Percentiles rank a stretch among this genome's conserved stretches.
phyloP scores from a whole-genome alignment of 2,888 invertebrate genomes.

The Euplagia quadripunctaria region DNA sequence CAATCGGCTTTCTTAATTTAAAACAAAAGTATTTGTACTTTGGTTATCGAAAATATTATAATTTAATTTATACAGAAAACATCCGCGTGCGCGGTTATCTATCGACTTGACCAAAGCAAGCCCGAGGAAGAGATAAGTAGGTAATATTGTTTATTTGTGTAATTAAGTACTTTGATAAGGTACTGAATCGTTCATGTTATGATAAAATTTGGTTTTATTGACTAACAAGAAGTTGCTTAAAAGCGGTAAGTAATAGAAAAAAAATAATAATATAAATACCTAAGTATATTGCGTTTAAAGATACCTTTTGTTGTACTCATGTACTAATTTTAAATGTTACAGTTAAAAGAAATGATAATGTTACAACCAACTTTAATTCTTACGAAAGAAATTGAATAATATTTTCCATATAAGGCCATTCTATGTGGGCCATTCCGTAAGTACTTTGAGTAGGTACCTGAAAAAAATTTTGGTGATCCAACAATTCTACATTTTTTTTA shows the following conservation, averaged over 20 bases:
- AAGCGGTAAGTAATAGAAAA: background rate
- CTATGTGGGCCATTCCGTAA: too few relatives aligned
- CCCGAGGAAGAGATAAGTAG: conserved; percentile 45
- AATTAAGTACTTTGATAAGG: conserved; percentile 41
- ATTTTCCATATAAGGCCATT: too few relatives aligned
- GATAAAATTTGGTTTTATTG: conserved; percentile 13
- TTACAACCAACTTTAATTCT: too few relatives aligned
- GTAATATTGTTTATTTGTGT: conserved; percentile 46
- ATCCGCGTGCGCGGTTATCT: conserved; percentile 48
- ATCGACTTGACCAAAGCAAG: conserved; percentile 36
- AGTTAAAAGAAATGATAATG: too few relatives aligned
- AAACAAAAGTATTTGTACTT: background rate
- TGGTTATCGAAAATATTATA: background rate
- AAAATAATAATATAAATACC: background rate
- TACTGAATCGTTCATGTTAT: conserved; percentile 24
- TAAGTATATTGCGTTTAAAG: background rate
- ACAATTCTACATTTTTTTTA: too few relatives aligned
- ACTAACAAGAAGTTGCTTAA: background rate
- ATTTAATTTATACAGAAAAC: background rate
- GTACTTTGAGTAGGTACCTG: too few relatives aligned
- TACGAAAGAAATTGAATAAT: too few relatives aligned
- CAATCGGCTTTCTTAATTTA: background rate
- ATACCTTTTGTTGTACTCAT: too few relatives aligned
- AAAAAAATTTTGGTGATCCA: too few relatives aligned
- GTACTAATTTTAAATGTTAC: too few relatives aligned